Base-by-base conservation (phyloP, 2,888 invertebrate species). In the Orthosia incerta region DNA sequence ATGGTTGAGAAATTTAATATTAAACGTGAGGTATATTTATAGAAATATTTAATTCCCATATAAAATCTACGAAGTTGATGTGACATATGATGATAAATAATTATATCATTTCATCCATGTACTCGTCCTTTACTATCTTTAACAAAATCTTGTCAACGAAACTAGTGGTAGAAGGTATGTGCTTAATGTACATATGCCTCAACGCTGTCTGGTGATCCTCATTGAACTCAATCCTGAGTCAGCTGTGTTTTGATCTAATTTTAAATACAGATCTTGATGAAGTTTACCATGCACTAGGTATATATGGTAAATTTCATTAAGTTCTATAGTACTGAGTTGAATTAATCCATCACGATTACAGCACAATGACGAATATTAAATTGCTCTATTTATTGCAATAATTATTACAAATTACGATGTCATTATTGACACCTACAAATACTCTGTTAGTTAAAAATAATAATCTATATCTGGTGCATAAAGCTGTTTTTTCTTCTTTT, bases 361-460 rank as follows among this genome's bases (percentile, higher is more conserved):
- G 16, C 53, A 46, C 20, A 60, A 70, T 31, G 3, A 15, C n/a
- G 39, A 3, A 13, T 7, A 55, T 15, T 31, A 7, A 69, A 51
- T 26, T n/a, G 46, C 18, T 51, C 13, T 13, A 70, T 55, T 61
- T 48, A 62, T 39, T 56, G 13, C 31, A 45, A 23, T 66, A 53
- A 57, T 62, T 4, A 50, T 56, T 23, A 71, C n/a, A 55, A 77
- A 67, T 53, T 64, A 76, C 23, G 60, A 57, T 75, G 75, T 67
- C 63, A 61, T 1, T 60, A 50, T 74, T 70, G 50, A 74, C 74
- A 83, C 46, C 20, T 69, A 78, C 53, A 71, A 64, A 23, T 23
- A 67, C 18, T 56, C 13, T 5, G 26, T n/a, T 26, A 48, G 57
- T n/a, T 48, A n/a, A n/a, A n/a, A n/a, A n/a, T n/a, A n/a, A n/a